Evolutionary conservation across 2,797 vertebrate genomes (phyloP), one percentile per base, ranked within the genome.

Genomic region (Anisognathus igniventris): DNA sequence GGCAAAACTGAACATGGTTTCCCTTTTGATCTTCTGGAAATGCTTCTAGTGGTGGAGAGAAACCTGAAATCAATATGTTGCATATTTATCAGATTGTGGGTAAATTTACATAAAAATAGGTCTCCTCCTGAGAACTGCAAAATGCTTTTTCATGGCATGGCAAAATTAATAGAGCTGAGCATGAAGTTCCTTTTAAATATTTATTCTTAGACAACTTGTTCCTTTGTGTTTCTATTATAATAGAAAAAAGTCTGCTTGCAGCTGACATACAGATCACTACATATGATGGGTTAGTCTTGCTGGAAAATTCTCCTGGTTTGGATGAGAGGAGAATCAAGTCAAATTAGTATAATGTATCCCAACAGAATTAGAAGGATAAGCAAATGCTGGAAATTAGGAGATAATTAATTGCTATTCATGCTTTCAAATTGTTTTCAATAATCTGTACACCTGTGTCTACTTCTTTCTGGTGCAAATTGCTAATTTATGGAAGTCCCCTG

Each of bases 1-100:
- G 64, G 23, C 24, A 82, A 74, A 92, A 35, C 37, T 93, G 37
- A 85, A 42, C 9, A 48, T 86, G 33, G 22, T 67, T 95, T 51
- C 31, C 68, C 78, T 68, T 70, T 62, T 50, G 15, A 27, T 62
- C 16, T 73, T 19, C 54, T 85, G 67, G 65, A 84, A 88, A 25
- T 0, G 1, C 9, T 75, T 72, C 7, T 65, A n/a, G 27, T 66
- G 37, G 16, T 6, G 2, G 44, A 82, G 44, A 31, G 25, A 89
- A 57, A 39, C 60, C 27, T 85, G 57, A 75, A 80, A 80, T 81
- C 27, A 28, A 5, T 45, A 31, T 57, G 25, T 87, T 74, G 42
- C 8, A 3, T 40, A 4, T 77, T 86, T 77, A 74, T 39, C 18
- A 40, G 16, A 2, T 78, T 70, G 33, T 40, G 28, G 44, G 45